Evolutionary conservation across 2,113 vertebrate genomes (phyloP), one percentile per base, ranked within the genome.

Genomic region (Ophiodon elongatus): DNA sequence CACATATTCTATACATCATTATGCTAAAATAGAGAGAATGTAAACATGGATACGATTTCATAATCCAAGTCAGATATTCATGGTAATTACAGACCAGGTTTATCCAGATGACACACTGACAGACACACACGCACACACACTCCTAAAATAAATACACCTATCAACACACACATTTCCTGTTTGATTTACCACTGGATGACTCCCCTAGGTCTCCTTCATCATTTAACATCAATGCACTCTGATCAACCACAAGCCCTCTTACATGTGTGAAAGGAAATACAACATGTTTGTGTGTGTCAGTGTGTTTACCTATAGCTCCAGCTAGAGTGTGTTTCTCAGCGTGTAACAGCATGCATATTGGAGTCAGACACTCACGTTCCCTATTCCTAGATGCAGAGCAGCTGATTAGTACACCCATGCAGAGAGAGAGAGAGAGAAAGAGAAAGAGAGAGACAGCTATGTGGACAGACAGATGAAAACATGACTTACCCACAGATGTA

Each of bases 401-500:
- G 71, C 82, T 81, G 70, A 73, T 73, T 41, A 63, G 76, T 59
- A 63, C 21, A 87, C 17, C 82, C 60, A 87, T 11, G 17, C 33
- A 81, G 17, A 35, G 6, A 83, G 11, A 68, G 41, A 76, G 31
- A 60, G 63, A 57, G 64, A 64, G 25, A 35, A 52, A 64, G 54
- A 60, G 65, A 60, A 35, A 25, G 54, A 80, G 15, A 27, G 7
- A 82, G 10, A 33, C 4, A 43, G 43, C 14, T 37, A 10, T 35
- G 43, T 45, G 37, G 15, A 68, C 27, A 70, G 33, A 50, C 25
- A 69, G 63, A 78, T 59, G 45, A 73, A 73, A 82, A 47, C 50
- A 64, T 35, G 15, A 74, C 93, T 91, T 92, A 94, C 93, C 93
- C 82, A 43, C 85, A 84, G 76, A 89, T 81, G 87, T 76, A 39